These are phyloP conservation scores for Proctacanthus coquilletti DNA, from an alignment of 1,140 invertebrate species.

Conservation along the genomic window DNA sequence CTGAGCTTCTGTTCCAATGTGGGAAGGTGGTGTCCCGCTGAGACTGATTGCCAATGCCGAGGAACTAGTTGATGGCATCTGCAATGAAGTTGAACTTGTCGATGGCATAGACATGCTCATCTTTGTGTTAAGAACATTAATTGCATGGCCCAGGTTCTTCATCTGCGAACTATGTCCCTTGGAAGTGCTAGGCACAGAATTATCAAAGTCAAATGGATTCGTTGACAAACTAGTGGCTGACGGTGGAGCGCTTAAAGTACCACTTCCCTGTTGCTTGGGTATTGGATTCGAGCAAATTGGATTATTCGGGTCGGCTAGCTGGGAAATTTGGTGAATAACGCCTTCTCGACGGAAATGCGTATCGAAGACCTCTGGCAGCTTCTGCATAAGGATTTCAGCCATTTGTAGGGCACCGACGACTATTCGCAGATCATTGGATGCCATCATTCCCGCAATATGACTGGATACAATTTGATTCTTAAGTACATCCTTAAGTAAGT, in stretches of 20 bases:
- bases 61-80: conserved; percentile 12
- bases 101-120: conserved; percentile 13
- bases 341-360: conserved; percentile 91
- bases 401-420: conserved; percentile 95
- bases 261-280: conserved; percentile 19
- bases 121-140: conserved; percentile 20
- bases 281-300: conserved; percentile 30
- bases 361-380: conserved; percentile 84
- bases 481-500: conserved; percentile 71
- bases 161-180: conserved; percentile 20
- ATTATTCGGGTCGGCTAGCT: conserved; percentile 42
- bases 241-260: conserved; percentile 23
- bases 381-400: conserved; percentile 91
- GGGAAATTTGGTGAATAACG: conserved; percentile 79
- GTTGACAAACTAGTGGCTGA: conserved; percentile 24
- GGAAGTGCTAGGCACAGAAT: conserved; percentile 17
- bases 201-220: conserved; percentile 28
- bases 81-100: conserved; percentile 8
- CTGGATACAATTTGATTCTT: conserved; percentile 91
- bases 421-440: conserved; percentile 86
- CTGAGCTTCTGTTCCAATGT: conserved; percentile 1
- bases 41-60: conserved; percentile 14
- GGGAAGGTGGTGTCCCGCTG: conserved; percentile 1
- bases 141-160: conserved; percentile 27
- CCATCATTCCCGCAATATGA: conserved; percentile 95